Base-by-base conservation (phyloP, 2,888 invertebrate species). In the Nomada goodeniana region DNA sequence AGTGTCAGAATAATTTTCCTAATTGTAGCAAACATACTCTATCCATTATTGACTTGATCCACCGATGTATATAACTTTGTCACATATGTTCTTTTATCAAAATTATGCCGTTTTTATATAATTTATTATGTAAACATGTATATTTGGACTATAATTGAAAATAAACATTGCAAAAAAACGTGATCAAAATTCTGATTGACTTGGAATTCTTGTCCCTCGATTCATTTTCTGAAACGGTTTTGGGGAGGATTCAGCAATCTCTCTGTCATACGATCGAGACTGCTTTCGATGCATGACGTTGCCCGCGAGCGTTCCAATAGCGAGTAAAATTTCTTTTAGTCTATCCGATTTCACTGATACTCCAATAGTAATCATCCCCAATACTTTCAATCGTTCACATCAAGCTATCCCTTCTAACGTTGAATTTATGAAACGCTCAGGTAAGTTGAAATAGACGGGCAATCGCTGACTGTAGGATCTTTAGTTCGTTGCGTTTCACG, bases 91-190 rank as follows among this genome's bases (percentile, higher is more conserved):
- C 88, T 89, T 91, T 91, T 92, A 91, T 93, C 92, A 92, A 92
- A 92, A 92, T 92, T 92, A 92, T 89, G 91, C 91, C 90, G 92
- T 92, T 92, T 92, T 93, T 93, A 92, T 93, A 93, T 92, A 93
- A 92, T 92, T 92, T 92, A 92, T 92, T 92, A 92, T 93, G 92
- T 93, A 92, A 93, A 93, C 92, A 92, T 93, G 92, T 93, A 93
- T 93, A 92, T 92, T 93, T 93, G 92, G 91, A 92, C 91, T 92
- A 92, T 90, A 91, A 91, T 89, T 92, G 92, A 92, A 92, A 92
- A 92, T 93, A 93, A 93, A 93, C 87, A 92, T 92, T 92, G 91
- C 90, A 91, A 92, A 91, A 86, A 90, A 90, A 89, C 85, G 87
- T 91, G 89, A 91, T 91, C 88, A 89, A 89, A 90, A 89, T 90